These are phyloP conservation scores for Drosophila parabipectinata DNA, from an alignment of 1,140 invertebrate species.

Conservation along the genomic window DNA sequence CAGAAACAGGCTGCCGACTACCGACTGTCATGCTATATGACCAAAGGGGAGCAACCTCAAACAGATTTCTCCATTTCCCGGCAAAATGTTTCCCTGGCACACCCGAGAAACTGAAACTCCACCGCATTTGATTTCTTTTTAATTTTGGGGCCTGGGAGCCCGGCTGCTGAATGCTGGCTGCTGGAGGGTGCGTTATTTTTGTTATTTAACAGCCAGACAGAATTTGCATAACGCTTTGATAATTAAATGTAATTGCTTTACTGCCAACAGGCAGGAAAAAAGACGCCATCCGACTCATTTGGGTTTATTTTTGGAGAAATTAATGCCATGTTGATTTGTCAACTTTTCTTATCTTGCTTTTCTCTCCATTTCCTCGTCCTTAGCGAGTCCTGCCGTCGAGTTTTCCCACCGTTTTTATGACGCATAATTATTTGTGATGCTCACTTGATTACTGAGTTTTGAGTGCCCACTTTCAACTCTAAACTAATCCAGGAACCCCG, in stretches of 20 bases:
- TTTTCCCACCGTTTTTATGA: slow-evolving; percentile 2
- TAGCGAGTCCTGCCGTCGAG: not conserved
- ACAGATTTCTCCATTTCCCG: slow-evolving; percentile 13
- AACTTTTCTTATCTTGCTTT: not conserved
- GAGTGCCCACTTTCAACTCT: slow-evolving; percentile 3
- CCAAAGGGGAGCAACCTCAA: slow-evolving; percentile 21
- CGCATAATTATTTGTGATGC: slow-evolving; percentile 10
- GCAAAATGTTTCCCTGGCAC: not conserved
- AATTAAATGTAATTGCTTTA: slow-evolving; percentile 67
- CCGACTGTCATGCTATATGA: slow-evolving; percentile 39
- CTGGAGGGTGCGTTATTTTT: slow-evolving; percentile 8
- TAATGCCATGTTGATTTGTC: slow-evolving; percentile 32
- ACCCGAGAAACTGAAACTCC: slow-evolving; percentile 16
- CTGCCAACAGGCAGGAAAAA: slow-evolving; percentile 26
- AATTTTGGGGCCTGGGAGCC: slow-evolving; percentile 6
- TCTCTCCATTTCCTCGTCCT: not conserved
- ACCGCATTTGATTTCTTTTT: slow-evolving; percentile 42
- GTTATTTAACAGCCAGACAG: slow-evolving; percentile 20
- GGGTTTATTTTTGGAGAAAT: slow-evolving; percentile 1
- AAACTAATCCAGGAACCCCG: slow-evolving; percentile 13
- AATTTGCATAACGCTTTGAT: slow-evolving; percentile 62
- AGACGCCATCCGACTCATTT: slow-evolving; percentile 15
- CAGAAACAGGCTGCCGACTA: slow-evolving; percentile 30
- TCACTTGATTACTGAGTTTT: slow-evolving; percentile 1
- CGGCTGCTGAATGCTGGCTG: not conserved